Base-by-base conservation (phyloP, 2,113 vertebrate species). In the Ranitomeya imitator region DNA sequence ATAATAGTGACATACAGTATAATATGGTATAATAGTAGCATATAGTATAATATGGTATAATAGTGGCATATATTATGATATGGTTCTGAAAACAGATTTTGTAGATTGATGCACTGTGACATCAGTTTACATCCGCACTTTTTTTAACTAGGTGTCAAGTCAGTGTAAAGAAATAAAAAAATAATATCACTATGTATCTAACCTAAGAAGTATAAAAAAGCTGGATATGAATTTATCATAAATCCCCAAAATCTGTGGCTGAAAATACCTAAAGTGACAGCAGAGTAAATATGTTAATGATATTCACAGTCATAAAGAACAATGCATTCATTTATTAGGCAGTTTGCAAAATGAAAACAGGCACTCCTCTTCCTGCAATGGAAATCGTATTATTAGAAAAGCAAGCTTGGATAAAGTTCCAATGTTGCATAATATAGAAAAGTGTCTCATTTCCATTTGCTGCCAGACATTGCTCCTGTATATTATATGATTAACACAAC, bases 351-450 rank as follows among this genome's bases (percentile, higher is more conserved):
- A 54, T 52, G 9, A 55, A n/a, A 78, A 78, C 45, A 16, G 54
- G n/a, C 69, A 73, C 52, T 55, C 54, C 23, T 79, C 54, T 79
- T 51, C 77, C 52, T 26, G 54, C n/a, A 74, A 15, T 74, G 37
- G 37, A 51, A 74, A 45, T 6, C 7, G 23, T 15, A 57, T 79
- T 51, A 55, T n/a, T 54, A 54, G 52, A 79, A 79, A 79, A 79
- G 52, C 77, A 57, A 79, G 26, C 57, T 79, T 57, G 77, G 51
- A 55, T 79, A 54, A 79, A 57, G 77, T 57, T 23, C 6, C 21
- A 79, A 21, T 79, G 51, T 55, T 79, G 77, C n/a, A 79, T 26
- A 79, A 57, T 57, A 79, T 79, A 79, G 54, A 26, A 37, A 57
- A 23, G 77, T 54, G 52, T 79, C 77, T 79, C 52, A 59, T 57